Conservation (phyloP, 2,888 invertebrate genomes). For the Branchellion lobata region DNA sequence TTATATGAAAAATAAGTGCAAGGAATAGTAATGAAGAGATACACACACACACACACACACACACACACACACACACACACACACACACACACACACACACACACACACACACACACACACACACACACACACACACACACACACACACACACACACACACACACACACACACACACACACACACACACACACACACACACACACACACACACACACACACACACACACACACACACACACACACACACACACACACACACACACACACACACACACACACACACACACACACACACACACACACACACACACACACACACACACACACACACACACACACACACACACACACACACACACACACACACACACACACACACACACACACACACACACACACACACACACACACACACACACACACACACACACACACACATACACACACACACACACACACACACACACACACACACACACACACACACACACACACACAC, state of each 20-base stretch:
- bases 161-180: conserved; percentile 28
- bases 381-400: too few relatives aligned
- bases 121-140: conserved; percentile 27
- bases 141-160: conserved; percentile 30
- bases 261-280: conserved; percentile 27
- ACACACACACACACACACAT: too few relatives aligned
- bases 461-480: conserved; percentile 18
- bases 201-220: conserved; percentile 21
- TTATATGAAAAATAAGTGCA: too few relatives aligned
- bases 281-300: conserved; percentile 20
- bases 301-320: conserved; percentile 16
- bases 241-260: conserved; percentile 38
- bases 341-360: too few relatives aligned
- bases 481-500: conserved; percentile 18
- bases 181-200: conserved; percentile 21
- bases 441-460: conserved; percentile 20
- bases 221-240: conserved; percentile 21
- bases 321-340: too few relatives aligned
- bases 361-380: too few relatives aligned
- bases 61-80: neutral
- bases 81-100: conserved; percentile 1
- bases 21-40: too few relatives aligned
- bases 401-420: too few relatives aligned
- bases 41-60: neutral
- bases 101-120: conserved; percentile 25